Conservation (phyloP, 2,888 invertebrate species). For the Artemia sinica region DNA sequence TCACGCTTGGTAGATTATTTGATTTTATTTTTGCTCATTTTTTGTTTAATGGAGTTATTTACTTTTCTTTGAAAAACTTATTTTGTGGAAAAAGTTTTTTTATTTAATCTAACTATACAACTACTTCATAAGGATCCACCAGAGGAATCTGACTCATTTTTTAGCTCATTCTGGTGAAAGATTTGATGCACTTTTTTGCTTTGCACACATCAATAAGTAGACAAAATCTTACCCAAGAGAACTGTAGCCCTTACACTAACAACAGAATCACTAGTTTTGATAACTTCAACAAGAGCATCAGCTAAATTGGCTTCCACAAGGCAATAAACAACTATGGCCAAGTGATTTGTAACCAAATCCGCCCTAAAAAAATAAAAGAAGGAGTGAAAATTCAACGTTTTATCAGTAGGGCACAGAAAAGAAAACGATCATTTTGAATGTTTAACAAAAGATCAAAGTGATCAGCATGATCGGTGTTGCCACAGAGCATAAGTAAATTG, state of each 20-base stretch:
- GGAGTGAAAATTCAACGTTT: constrained; percentile 15
- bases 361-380: constrained; percentile 41
- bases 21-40: no score
- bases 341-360: constrained; percentile 76
- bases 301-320: constrained; percentile 70
- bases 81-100: no score
- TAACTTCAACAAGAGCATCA: constrained; percentile 76
- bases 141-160: no score
- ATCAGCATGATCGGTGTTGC: neutral
- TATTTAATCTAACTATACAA: no score
- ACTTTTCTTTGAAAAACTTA: no score
- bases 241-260: constrained; percentile 81
- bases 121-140: no score
- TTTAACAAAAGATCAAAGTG: constrained; percentile 3
- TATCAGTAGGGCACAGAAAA: constrained; percentile 14
- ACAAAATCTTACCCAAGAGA: constrained; percentile 44
- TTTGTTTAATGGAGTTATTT: no score
- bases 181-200: no score
- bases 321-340: constrained; percentile 68
- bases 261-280: constrained; percentile 69
- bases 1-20: no score
- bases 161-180: no score
- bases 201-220: neutral
- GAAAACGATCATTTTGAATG: constrained; percentile 17
- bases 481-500: no score